Evolutionary conservation across 2,888 invertebrate genomes (phyloP).

Genomic region (Torymus texanus): DNA sequence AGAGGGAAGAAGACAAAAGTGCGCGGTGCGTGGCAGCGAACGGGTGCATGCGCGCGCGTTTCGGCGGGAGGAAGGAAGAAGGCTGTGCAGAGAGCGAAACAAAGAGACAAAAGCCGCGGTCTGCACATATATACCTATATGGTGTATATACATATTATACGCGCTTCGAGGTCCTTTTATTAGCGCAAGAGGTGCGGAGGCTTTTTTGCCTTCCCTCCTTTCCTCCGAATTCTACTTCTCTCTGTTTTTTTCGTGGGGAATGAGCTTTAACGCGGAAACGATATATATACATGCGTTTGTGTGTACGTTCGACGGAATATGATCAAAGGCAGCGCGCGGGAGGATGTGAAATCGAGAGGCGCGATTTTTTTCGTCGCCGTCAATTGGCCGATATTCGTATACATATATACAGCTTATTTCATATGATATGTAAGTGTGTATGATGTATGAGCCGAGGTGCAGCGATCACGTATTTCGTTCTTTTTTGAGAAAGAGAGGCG

Average conservation of each 20-base stretch:
- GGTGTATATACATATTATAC: too few relatives aligned
- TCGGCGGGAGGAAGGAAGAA: conserved; percentile 29
- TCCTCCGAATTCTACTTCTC: background rate
- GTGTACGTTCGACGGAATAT: too few relatives aligned
- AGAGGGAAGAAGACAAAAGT: conserved; percentile 36
- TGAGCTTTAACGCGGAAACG: conserved; percentile 40
- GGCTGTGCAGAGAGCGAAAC: conserved; percentile 29
- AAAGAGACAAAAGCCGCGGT: conserved; percentile 64
- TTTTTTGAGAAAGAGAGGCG: too few relatives aligned
- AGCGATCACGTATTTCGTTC: too few relatives aligned
- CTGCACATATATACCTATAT: too few relatives aligned
- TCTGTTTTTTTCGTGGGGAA: conserved; percentile 32
- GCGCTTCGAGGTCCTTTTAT: conserved; percentile 24
- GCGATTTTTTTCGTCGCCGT: too few relatives aligned
- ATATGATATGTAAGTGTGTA: too few relatives aligned
- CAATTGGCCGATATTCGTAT: too few relatives aligned
- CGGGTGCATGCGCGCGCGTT: background rate
- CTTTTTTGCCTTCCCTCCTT: background rate
- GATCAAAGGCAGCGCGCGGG: conserved; percentile 32
- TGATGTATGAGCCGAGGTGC: too few relatives aligned
- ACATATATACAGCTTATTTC: too few relatives aligned
- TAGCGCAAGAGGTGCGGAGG: conserved; percentile 28
- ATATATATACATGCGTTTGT: background rate
- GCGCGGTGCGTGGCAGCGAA: background rate
- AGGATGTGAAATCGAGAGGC: conserved; percentile 23